Evolutionary conservation across 2,113 vertebrate genomes (phyloP), one percentile per base, ranked within the genome.

Genomic region (Butorides virescens): DNA sequence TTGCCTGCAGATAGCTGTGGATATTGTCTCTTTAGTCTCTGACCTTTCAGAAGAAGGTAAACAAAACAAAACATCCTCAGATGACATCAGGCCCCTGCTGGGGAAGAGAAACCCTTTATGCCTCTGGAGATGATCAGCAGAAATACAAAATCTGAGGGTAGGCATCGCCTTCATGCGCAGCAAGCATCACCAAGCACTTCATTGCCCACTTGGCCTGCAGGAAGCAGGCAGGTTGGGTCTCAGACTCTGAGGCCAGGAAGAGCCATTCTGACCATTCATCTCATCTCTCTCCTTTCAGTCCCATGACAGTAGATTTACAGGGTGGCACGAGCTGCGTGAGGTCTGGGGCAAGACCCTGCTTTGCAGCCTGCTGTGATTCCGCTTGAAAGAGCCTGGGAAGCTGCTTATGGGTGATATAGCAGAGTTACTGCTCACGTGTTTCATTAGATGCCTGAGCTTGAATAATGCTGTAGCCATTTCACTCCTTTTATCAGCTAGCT

Each of bases 231-330:
- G 42, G 15, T 42, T 71, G 47, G 10, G 42, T 34, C 37, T 61
- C n/a, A 20, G 23, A 7, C 36, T 67, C 52, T 0, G 0, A 59
- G 27, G 29, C 32, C 37, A 59, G 56, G 47, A 82, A 61, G 47
- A 78, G 7, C 13, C 61, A 67, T 15, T 53, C 42, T 82, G 65
- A 34, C 22, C 5, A 3, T 74, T 71, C 0, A 0, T 55, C 29
- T 75, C 56, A 55, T 18, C 26, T 63, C 20, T 90, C 61, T 78
- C 42, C 90, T 82, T 67, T 74, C 44, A 20, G 46, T 46, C 53
- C 56, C 8, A 17, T 82, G 56, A 15, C 37, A 15, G 59, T 25
- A 58, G 53, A 30, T 86, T 68, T 65, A 34, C 27, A 59, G 47
- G 6, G 23, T 47, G 42, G 22, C 42, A 36, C 1, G 7, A 65